Base-by-base conservation (phyloP, 2,113 vertebrate genomes). In the Pedionomus torquatus region DNA sequence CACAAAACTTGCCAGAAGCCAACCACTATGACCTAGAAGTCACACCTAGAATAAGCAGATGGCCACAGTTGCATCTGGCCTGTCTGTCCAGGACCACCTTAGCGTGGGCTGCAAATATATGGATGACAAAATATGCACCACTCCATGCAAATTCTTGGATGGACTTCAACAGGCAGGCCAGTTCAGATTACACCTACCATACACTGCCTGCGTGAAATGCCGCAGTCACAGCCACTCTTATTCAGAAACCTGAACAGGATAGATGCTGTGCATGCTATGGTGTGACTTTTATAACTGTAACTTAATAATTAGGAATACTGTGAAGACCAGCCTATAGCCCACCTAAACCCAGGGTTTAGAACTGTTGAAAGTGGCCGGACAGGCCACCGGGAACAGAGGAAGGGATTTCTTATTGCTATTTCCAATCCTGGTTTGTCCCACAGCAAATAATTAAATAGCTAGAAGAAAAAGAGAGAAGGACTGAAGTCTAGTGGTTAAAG, bases 261-360 rank as follows among this genome's bases (percentile, higher is more conserved):
- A 79, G 77, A 79, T 41, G 61, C 43, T 92, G 51, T 43, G 51
- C 37, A 7, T 35, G 60, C 30, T 84, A 43, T 52, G 26, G 57
- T 76, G 28, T 57, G 61, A 75, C 33, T 95, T 94, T 52, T 60
- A 64, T 9, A 93, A 89, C 61, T 54, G 83, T 79, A 95, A 96
- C 41, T 68, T 75, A 71, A 87, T 58, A 60, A 91, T n/a, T 7
- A 44, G 48, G 44, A 87, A 89, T 41, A 89, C 17, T 52, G 30
- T 49, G 74, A 96, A 71, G 43, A 72, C 2, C 58, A 70, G 79
- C 37, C 52, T 48, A 37, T 1, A 10, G 31, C 48, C 39, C 55
- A 93, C 12, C 23, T 54, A 81, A 70, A 1, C 23, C 35, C 15
- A 55, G 26, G 19, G 17, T 52, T 90, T 65, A 31, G 31, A 93